Conservation (phyloP, 2,113 vertebrate genomes). For the Esox niger region DNA sequence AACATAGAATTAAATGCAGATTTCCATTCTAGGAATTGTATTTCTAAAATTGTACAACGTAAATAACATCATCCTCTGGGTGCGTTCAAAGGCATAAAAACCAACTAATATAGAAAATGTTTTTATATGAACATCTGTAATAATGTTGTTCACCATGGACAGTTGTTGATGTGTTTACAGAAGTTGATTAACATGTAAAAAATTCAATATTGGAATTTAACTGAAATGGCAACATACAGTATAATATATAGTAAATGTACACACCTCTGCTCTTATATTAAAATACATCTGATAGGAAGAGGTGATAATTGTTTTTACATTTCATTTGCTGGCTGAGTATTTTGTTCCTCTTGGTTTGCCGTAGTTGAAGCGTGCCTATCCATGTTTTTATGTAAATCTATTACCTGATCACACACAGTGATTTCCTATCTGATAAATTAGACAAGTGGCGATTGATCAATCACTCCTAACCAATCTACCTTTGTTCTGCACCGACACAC, state of each 20-base stretch:
- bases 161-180: not conserved
- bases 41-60: not conserved
- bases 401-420: conserved; percentile 2
- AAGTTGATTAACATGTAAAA: not conserved
- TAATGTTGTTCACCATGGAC: conserved; percentile 3
- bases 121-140: no score
- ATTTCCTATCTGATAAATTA: conserved; percentile 6
- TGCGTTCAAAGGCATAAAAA: conserved; percentile 8
- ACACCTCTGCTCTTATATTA: not conserved
- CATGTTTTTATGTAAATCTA: not conserved
- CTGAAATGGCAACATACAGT: not conserved
- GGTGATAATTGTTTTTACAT: not conserved
- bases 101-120: not conserved
- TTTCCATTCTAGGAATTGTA: no score
- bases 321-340: not conserved
- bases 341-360: not conserved
- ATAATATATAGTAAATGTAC: not conserved
- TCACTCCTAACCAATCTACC: not conserved
- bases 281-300: not conserved
- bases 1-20: no score
- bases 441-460: conserved; percentile 1
- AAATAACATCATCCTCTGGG: not conserved
- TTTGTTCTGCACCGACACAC: not conserved
- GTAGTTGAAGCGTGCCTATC: not conserved
- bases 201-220: conserved; percentile 4